A percentile compares a stretch with the other conserved stretches of the same genome.
Evolutionary conservation across 2,113 vertebrate species (phyloP).

Genomic region (Neotoma lepida): DNA sequence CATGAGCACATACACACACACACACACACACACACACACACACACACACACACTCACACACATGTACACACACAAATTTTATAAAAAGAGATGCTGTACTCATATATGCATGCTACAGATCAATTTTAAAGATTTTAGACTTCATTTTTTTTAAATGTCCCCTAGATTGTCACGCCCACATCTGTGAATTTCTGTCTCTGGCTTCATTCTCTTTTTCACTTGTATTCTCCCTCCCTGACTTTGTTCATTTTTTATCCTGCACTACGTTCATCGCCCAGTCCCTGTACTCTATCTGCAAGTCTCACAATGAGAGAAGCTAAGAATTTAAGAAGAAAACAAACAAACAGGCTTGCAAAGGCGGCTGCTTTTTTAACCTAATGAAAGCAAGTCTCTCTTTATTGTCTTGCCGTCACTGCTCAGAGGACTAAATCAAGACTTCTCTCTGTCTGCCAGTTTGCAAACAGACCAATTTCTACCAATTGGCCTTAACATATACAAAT

Average conservation of each 20-base stretch:
- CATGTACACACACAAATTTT: not conserved
- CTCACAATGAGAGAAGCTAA: not conserved
- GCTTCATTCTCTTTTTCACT: not conserved
- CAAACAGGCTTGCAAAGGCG: not conserved
- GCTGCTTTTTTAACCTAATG: conserved; percentile 17
- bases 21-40: not conserved
- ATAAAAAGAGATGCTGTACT: not conserved
- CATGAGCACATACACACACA: not conserved
- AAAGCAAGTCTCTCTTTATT: conserved; percentile 48
- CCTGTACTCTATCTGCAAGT: not conserved
- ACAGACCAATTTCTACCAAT: conserved; percentile 73
- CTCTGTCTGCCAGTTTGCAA: conserved; percentile 69
- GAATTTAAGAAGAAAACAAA: not conserved
- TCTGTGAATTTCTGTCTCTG: not conserved
- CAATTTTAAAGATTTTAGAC: not conserved
- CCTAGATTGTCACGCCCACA: no score
- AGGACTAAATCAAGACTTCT: conserved; percentile 63
- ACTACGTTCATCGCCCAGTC: not conserved
- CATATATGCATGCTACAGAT: not conserved
- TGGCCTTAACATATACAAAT: conserved; percentile 76
- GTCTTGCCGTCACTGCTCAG: conserved; percentile 9
- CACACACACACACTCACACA: not conserved
- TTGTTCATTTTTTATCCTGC: not conserved
- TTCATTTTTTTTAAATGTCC: not conserved
- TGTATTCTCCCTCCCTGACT: not conserved